These are phyloP conservation scores for Chrysopa pallens DNA, from an alignment of 1,140 invertebrate genomes.

Conservation along the genomic window DNA sequence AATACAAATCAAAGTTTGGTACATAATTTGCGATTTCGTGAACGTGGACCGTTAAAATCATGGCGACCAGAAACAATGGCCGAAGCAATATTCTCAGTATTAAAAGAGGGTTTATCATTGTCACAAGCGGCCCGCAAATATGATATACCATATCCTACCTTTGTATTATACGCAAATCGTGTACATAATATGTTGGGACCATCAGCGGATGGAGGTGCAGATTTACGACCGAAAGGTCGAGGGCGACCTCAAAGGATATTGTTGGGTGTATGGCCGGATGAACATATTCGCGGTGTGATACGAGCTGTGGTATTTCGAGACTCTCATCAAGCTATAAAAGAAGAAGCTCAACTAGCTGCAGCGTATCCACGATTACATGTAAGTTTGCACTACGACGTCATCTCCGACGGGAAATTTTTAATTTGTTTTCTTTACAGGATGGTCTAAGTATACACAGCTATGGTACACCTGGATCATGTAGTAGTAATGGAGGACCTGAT, in stretches of 20 bases:
- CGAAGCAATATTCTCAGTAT: conserved; percentile 77
- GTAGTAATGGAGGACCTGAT: conserved; percentile 34
- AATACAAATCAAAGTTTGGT: conserved; percentile 74
- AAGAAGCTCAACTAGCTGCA: conserved; percentile 40
- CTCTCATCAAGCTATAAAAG: conserved; percentile 50
- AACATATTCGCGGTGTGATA: conserved; percentile 78
- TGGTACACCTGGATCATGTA: conserved; percentile 23
- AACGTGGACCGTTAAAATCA: conserved; percentile 76
- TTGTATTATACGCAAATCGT: conserved; percentile 82
- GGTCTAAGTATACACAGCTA: conserved; percentile 25
- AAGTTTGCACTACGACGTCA: conserved; percentile 28
- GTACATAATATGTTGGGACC: conserved; percentile 88
- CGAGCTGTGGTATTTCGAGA: conserved; percentile 81
- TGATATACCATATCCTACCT: conserved; percentile 86
- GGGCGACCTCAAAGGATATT: conserved; percentile 77
- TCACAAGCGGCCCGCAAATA: conserved; percentile 81
- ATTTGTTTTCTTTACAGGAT: conserved; percentile 14
- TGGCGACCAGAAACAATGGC: conserved; percentile 89
- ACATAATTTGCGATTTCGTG: conserved; percentile 76
- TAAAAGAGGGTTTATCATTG: conserved; percentile 73
- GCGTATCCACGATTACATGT: conserved; percentile 28
- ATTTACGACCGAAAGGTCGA: conserved; percentile 74
- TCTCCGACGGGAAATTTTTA: background rate
- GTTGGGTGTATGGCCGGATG: conserved; percentile 79
- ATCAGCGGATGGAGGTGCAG: conserved; percentile 70